phyloP scores from a whole-genome alignment of 2,113 vertebrate genomes.

The Notarius quadriscutis region DNA sequence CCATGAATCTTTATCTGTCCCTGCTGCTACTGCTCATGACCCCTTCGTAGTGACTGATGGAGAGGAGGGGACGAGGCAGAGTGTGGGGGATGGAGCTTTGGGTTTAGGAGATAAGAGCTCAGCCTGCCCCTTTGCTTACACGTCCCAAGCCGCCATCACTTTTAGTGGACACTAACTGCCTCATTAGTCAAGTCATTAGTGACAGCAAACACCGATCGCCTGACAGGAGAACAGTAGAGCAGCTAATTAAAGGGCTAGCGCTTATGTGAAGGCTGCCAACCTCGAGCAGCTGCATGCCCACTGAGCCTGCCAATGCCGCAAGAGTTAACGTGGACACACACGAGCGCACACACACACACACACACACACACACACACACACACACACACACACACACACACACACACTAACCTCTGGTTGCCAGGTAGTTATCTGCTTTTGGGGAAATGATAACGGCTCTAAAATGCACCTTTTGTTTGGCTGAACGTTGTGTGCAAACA shows the following conservation, averaged over 20 bases:
- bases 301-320: conserved; percentile 50
- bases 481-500: conserved; percentile 49
- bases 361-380: not conserved
- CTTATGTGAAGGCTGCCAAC: conserved; percentile 70
- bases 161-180: conserved; percentile 85
- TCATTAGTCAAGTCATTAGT: conserved; percentile 94
- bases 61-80: conserved; percentile 32
- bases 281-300: conserved; percentile 76
- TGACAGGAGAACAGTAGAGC: conserved; percentile 79
- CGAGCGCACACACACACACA: not conserved
- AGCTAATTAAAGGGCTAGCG: conserved; percentile 83
- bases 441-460: conserved; percentile 50
- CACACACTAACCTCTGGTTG: conserved; percentile 55
- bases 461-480: conserved; percentile 55
- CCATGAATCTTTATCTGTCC: conserved; percentile 72
- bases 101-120: conserved; percentile 63
- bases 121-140: conserved; percentile 62
- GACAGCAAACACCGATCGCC: conserved; percentile 81
- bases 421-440: conserved; percentile 65
- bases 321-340: conserved; percentile 29
- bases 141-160: conserved; percentile 76
- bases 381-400: conserved; percentile 35
- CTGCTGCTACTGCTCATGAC: conserved; percentile 57
- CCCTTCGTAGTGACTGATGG: conserved; percentile 56
- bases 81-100: conserved; percentile 51